Base-by-base conservation (phyloP, 2,888 invertebrate species). In the Leucophenga maculata region DNA sequence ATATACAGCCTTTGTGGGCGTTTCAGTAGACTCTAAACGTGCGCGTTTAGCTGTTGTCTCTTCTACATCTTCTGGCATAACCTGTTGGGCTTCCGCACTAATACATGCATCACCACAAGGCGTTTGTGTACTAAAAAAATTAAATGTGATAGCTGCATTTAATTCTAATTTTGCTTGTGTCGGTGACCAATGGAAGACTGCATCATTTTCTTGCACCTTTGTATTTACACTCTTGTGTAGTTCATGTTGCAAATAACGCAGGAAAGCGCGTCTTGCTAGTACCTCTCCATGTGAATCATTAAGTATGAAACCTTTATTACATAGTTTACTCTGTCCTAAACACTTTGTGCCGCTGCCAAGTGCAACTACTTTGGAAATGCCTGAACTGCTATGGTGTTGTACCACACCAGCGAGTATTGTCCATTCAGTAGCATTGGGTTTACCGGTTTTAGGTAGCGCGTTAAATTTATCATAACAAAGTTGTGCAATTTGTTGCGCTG, bases 91-190 rank as follows among this genome's bases (percentile, higher is more conserved):
- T 16, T 67, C 60, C 0, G 75, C 78, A 85, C 94, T 92, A 78
- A 98, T 97, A 18, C 96, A 94, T 14, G 96, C 96, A 91, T 98
- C 98, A 0, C 98, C 98, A 89, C 98, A 98, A 18, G 97, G 98
- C 50, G 94, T 91, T 85, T 96, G 95, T 65, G 95, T 96, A 39
- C 94, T 93, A 82, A 94, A 95, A 83, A 98, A 94, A 86, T 96
- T 94, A 88, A 95, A 96, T 32, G 91, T 90, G 31, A 95, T 86
- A 50, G 89, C 89, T 3, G 90, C 80, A 78, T 91, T 91, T 0
- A 95, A 72, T 68, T 82, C 80, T 78, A 91, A 92, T 71, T 86
- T 87, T n/a, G 78, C 74, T 9, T 76, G 74, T 1, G 85, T 74
- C 50, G 72, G 57, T 13, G 88, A 75, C 74, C 86, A 83, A 6